Evolutionary conservation across 2,888 invertebrate genomes (phyloP), one percentile per base, ranked within the genome.

Genomic region (Nebria brevicollis): DNA sequence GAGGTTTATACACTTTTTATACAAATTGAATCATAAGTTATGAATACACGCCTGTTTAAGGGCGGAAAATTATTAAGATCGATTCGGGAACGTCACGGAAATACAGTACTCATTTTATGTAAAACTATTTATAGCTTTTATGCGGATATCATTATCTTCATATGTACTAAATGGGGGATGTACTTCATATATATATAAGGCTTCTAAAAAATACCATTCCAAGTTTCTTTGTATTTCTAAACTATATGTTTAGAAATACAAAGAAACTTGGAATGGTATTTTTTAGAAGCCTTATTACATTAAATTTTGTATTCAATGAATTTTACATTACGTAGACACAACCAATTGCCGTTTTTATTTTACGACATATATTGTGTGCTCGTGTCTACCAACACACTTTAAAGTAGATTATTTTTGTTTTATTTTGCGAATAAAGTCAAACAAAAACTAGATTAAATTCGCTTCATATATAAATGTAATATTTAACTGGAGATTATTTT

Each of bases 131-230:
- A 54, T 77, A 77, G 72, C 64, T 26, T 77, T 72, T 77, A 77
- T 77, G 72, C 26, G 77, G 77, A 26, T 72, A 77, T 72, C 72
- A 72, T 77, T 77, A 77, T 77, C 77, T 77, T 13, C 15, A 34
- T 34, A 43, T 77, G 77, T 43, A 68, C 34, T 34, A 34, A 4
- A 34, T 34, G 34, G 34, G 34, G 34, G 34, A 34, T 34, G 4
- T 34, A 34, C 34, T 34, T 34, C 34, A 34, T 20, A 20, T 20
- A 20, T 20, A 20, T 1, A 20, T 77, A 68, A 77, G 77, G 20
- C 43, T 77, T 77, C 70, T 5, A 34, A 34, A 34, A 34, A 34
- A 34, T 15, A 8, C 20, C 65, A 65, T 65, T 6, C 65, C 65
- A 65, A n/a, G 65, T 13, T 65, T 15, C 2, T 15, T 13, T 65